A percentile compares a stretch with the other conserved stretches of the same genome.
Conservation (phyloP, 2,797 vertebrate species). For the Betta splendens region DNA sequence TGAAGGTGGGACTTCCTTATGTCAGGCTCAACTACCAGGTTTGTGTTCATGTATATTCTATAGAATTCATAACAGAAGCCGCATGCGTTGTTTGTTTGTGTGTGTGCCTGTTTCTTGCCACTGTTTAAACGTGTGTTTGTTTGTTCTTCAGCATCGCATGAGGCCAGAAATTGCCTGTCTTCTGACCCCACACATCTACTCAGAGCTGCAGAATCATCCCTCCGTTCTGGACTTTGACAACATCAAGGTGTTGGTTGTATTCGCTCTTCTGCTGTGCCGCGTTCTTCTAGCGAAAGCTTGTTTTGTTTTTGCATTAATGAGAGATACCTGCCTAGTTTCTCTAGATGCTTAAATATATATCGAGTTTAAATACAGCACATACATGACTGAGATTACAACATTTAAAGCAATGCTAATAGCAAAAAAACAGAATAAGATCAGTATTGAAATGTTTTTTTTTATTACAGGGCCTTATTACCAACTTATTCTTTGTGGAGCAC, state of each 20-base stretch:
- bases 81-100: not conserved
- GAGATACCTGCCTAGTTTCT: not conserved
- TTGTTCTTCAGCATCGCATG: constrained; percentile 89
- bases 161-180: constrained; percentile 92
- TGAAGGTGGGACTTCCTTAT: constrained; percentile 87
- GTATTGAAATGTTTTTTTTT: not conserved
- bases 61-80: no score
- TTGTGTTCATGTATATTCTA: no score
- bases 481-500: constrained; percentile 93
- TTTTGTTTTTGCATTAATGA: constrained; percentile 3
- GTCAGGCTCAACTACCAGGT: constrained; percentile 95
- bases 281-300: constrained; percentile 12
- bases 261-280: constrained; percentile 19
- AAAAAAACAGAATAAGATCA: not conserved
- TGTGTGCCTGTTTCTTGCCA: not conserved
- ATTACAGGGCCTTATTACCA: constrained; percentile 86
- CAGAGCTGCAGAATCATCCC: constrained; percentile 89
- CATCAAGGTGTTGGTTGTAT: constrained; percentile 84
- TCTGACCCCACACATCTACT: constrained; percentile 91
- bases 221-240: constrained; percentile 90
- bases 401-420: not conserved
- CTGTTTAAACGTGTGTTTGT: constrained; percentile 17
- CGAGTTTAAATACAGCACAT: not conserved
- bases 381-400: constrained; percentile 1
- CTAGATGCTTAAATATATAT: constrained; percentile 10